These are phyloP conservation scores for Octodon degus DNA, from an alignment of 2,113 vertebrate species.

Conservation along the genomic window DNA sequence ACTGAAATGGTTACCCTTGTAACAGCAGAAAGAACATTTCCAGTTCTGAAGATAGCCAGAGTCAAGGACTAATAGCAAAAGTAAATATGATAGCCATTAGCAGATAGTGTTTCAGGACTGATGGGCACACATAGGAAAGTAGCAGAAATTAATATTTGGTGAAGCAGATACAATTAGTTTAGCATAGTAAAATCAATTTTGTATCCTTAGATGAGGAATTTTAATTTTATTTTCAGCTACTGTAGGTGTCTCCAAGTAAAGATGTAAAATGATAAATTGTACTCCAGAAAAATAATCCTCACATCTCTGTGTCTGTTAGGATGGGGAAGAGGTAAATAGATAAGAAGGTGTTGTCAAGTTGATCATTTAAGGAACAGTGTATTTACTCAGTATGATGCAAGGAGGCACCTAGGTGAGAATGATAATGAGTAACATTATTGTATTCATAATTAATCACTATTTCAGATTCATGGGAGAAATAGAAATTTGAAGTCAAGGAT, in stretches of 20 bases:
- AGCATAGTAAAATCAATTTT: slow-evolving; percentile 18
- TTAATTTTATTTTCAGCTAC: slow-evolving; percentile 47
- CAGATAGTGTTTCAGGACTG: background rate
- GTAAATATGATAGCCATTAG: background rate
- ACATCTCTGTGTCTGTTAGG: background rate
- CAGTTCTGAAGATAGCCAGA: background rate
- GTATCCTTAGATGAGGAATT: background rate
- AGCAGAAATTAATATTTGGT: background rate
- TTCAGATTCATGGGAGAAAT: background rate
- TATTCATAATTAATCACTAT: background rate
- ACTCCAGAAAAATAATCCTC: background rate
- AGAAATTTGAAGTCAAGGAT: background rate
- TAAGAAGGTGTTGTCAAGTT: background rate
- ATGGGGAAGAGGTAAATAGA: background rate
- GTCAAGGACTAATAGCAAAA: background rate
- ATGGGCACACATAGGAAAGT: background rate
- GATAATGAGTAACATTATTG: background rate
- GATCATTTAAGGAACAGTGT: background rate
- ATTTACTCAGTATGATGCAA: background rate
- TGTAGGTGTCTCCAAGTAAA: background rate
- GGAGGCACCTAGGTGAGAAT: background rate
- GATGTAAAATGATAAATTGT: background rate
- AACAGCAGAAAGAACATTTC: slow-evolving; percentile 21
- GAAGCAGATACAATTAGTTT: background rate
- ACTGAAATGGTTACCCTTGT: background rate